phyloP scores from a whole-genome alignment of 2,113 vertebrate genomes.

The Dipodomys stephensi region DNA sequence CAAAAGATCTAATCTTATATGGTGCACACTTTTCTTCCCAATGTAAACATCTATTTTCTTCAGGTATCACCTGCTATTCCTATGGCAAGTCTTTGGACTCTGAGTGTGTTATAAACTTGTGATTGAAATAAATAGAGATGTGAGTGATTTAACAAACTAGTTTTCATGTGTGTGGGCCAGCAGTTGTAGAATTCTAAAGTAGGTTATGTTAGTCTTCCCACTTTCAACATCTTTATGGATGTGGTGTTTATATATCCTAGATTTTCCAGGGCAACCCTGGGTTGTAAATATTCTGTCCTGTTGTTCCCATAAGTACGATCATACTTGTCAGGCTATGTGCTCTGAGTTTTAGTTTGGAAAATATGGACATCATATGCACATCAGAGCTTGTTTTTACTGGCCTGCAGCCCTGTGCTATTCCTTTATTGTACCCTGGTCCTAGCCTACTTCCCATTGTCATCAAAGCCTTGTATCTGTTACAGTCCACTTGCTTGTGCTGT shows the following conservation, averaged over 20 bases:
- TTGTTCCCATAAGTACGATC: constrained; percentile 66
- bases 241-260: constrained; percentile 63
- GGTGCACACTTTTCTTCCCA: constrained; percentile 44
- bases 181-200: constrained; percentile 54
- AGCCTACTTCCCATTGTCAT: constrained; percentile 54
- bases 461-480: constrained; percentile 63
- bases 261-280: constrained; percentile 57
- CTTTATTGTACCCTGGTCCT: background rate
- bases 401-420: background rate
- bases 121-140: constrained; percentile 63
- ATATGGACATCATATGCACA: constrained; percentile 15
- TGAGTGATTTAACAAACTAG: constrained; percentile 60
- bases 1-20: constrained; percentile 35
- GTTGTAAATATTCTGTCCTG: constrained; percentile 69
- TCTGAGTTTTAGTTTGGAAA: constrained; percentile 64
- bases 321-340: constrained; percentile 66
- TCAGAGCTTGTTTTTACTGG: constrained; percentile 60
- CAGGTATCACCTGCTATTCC: constrained; percentile 71
- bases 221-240: constrained; percentile 50
- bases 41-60: constrained; percentile 68
- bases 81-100: constrained; percentile 55
- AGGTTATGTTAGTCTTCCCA: constrained; percentile 51
- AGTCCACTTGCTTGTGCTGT: constrained; percentile 59
- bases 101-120: constrained; percentile 69
- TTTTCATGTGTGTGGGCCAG: constrained; percentile 50